These are phyloP conservation scores for Threskiornis aethiopicus DNA, from an alignment of 2,797 vertebrate genomes.

Conservation along the genomic window DNA sequence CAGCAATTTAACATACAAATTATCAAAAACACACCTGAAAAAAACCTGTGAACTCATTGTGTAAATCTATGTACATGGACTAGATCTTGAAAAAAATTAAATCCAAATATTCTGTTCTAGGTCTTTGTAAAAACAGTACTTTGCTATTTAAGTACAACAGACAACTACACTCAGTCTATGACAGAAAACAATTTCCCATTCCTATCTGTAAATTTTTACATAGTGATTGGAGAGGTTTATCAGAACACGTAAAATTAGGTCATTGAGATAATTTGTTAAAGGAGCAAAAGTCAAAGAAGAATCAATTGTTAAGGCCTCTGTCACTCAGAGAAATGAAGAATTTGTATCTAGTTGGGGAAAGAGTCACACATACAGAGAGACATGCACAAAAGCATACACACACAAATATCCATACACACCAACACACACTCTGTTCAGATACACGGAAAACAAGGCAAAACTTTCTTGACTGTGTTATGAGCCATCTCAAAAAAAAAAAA, in stretches of 20 bases:
- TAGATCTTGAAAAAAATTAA: background rate
- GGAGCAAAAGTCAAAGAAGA: background rate
- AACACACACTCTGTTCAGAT: background rate
- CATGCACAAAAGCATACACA: background rate
- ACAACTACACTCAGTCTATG: background rate
- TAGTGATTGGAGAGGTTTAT: slow-evolving; percentile 2
- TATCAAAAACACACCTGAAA: background rate
- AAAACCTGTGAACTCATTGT: background rate
- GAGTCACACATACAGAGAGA: background rate
- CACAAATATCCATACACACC: background rate
- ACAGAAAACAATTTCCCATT: background rate
- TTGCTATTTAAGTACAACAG: background rate
- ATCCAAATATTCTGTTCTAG: background rate
- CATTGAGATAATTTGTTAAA: slow-evolving; percentile 21
- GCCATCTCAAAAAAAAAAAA: background rate
- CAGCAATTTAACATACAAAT: background rate
- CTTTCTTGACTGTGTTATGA: background rate
- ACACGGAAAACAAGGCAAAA: background rate
- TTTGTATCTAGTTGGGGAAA: background rate
- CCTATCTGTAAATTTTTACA: slow-evolving; percentile 11
- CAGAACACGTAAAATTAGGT: slow-evolving; percentile 27
- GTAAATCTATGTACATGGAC: background rate
- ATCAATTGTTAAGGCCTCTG: background rate
- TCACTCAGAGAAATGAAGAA: background rate
- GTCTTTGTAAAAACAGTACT: background rate